Conservation (phyloP, 2,113 vertebrate genomes). For the Leucoraja erinaceus region DNA sequence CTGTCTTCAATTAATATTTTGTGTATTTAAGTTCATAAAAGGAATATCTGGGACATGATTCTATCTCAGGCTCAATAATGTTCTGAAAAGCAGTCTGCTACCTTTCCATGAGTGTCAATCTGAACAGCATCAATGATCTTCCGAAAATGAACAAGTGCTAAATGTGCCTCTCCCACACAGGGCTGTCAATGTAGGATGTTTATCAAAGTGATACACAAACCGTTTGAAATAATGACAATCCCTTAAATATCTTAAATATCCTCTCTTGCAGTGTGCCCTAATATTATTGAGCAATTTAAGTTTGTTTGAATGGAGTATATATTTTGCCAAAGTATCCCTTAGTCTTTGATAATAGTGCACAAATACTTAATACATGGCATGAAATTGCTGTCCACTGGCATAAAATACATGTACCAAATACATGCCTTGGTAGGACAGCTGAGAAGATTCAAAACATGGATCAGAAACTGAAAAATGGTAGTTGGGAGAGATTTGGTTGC, state of each 20-base stretch:
- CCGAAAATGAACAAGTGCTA: background rate
- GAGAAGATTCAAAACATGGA: no score
- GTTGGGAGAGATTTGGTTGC: no score
- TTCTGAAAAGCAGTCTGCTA: background rate
- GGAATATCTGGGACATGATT: background rate
- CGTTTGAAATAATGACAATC: background rate
- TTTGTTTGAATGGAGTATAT: no score
- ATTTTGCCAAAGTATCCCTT: no score
- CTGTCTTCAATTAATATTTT: background rate
- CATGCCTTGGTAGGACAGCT: no score
- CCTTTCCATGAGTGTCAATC: background rate
- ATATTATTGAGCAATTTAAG: no score
- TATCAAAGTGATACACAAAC: background rate
- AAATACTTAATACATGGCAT: no score
- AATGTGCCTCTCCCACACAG: background rate
- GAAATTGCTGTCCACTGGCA: no score
- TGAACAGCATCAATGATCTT: no score
- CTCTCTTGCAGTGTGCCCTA: background rate
- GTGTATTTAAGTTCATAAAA: background rate
- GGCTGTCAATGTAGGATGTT: background rate
- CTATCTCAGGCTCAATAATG: background rate
- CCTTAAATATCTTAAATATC: background rate
- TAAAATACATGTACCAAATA: no score
- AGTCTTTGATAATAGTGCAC: no score
- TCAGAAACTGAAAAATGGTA: no score